Evolutionary conservation across 2,797 vertebrate genomes (phyloP), one percentile per base, ranked within the genome.

Genomic region (Acipenser transmontanus): DNA sequence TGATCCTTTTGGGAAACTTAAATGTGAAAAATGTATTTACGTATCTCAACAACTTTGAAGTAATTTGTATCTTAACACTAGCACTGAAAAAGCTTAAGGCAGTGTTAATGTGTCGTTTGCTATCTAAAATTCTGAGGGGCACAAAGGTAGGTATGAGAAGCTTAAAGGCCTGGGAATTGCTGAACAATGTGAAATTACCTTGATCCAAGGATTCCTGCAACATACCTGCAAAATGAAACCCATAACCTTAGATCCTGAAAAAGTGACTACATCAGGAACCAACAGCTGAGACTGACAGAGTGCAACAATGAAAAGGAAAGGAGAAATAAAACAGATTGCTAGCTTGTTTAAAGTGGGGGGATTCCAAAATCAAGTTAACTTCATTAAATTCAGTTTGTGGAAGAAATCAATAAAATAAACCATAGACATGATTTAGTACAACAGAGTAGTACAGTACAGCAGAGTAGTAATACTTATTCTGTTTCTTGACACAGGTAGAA

Each of bases 101-200:
- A 77, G 73, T 10, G 85, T 85, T 84, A 83, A 85, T 89, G 85
- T 89, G 86, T 86, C 75, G 73, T 74, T 81, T 79, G 80, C 84
- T 86, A 88, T 88, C 87, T 89, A 70, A 49, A 82, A 81, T 73
- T 70, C 76, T 2, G 81, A 84, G 81, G 77, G 81, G 83, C 85
- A 87, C 85, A 85, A 89, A 91, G 88, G 89, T 90, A 88, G 17
- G 17, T 17, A 86, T 83, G 77, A 84, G 84, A 87, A 87, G 88
- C 85, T 88, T 86, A 89, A 88, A 87, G 82, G 86, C 86, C 86
- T 90, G 89, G 87, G 89, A 90, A 88, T 88, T 85, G 80, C 81
- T 82, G 85, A 89, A 89, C 82, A 90, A 84, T 88, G 86, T 90
- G 88, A 90, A 90, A 91, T 89, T 88, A 91, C 86, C 89, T 89